Base-by-base conservation (phyloP, 2,797 vertebrate genomes). In the Phrynocephalus vlangalii region DNA sequence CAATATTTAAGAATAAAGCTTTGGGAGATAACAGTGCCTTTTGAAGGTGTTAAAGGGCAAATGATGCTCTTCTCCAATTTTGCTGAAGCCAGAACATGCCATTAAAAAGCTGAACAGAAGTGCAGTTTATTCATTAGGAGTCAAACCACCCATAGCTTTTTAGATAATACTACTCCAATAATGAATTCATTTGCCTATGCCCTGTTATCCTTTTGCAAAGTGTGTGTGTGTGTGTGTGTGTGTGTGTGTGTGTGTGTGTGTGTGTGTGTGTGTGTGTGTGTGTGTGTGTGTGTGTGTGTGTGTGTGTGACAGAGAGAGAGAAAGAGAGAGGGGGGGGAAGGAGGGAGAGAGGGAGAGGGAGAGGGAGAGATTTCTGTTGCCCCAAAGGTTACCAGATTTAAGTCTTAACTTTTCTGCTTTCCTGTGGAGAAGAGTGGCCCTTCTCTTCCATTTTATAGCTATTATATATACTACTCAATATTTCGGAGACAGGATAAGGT, bases 31-130 rank as follows among this genome's bases (percentile, higher is more conserved):
- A 68, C 24, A 67, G 60, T 76, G 67, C 71, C 11, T 20, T 85
- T 60, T 83, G 90, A 80, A 56, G 63, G 70, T 80, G 16, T 50
- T 63, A 48, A 77, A 60, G 87, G n/a, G 38, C 38, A 73, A 70
- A 7, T 10, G 44, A 28, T n/a, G 28, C 22, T 80, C 72, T 91
- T 33, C 82, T 85, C 75, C 84, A 68, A 68, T 70, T 81, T 82
- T 81, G 79, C 10, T 86, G 71, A 78, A 75, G 50, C 50, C 44
- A 73, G 87, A 56, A 1, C 79, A 71, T 67, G 28, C 11, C 33
- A 66, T 82, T 83, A 88, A 75, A 91, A 84, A 38, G 5, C 18
- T 77, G 44, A 20, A 71, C 48, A 30, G 50, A 81, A 70, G 9
- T 26, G 85, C n/a, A 5, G 18, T 82, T 77, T 68, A 75, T 78